Evolutionary conservation across 2,888 invertebrate species (phyloP).

Genomic region (Abscondita cerata): DNA sequence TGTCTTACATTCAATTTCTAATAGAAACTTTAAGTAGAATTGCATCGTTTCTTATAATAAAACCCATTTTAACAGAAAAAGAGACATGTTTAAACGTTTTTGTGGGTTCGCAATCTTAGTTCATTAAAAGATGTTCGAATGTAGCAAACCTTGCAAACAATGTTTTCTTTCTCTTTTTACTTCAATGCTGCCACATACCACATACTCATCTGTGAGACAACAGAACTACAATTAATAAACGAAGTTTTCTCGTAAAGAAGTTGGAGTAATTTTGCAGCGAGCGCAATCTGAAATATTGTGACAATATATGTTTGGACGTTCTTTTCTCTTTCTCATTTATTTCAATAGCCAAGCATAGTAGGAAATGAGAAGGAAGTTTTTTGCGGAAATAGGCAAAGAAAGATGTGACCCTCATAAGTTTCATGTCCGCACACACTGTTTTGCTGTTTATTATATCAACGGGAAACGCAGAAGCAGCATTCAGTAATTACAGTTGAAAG

Average conservation of each 20-base stretch:
- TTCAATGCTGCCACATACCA: conserved; percentile 34
- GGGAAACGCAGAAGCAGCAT: conserved; percentile 52
- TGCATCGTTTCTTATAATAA: too few relatives aligned
- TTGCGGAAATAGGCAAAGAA: conserved; percentile 32
- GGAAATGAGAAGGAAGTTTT: conserved; percentile 27
- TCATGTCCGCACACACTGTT: conserved; percentile 42
- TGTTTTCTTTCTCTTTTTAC: conserved; percentile 33
- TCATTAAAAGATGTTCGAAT: conserved; percentile 18
- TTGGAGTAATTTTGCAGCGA: conserved; percentile 50
- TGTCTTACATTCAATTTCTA: too few relatives aligned
- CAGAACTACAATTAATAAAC: conserved; percentile 54
- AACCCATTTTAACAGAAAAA: too few relatives aligned
- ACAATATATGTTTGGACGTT: conserved; percentile 41
- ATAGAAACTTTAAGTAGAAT: too few relatives aligned
- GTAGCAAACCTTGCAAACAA: conserved; percentile 28
- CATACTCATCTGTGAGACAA: conserved; percentile 46
- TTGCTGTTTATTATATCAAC: conserved; percentile 51
- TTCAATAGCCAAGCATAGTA: conserved; percentile 15
- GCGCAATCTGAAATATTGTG: conserved; percentile 53
- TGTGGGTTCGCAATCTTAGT: not conserved
- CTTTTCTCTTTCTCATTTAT: conserved; percentile 23
- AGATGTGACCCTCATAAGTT: conserved; percentile 37
- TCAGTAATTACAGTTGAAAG: conserved; percentile 55
- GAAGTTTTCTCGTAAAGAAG: conserved; percentile 51
- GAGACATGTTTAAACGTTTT: too few relatives aligned